These are phyloP conservation scores for Grapholita molesta DNA, from an alignment of 1,140 invertebrate species.

Conservation along the genomic window DNA sequence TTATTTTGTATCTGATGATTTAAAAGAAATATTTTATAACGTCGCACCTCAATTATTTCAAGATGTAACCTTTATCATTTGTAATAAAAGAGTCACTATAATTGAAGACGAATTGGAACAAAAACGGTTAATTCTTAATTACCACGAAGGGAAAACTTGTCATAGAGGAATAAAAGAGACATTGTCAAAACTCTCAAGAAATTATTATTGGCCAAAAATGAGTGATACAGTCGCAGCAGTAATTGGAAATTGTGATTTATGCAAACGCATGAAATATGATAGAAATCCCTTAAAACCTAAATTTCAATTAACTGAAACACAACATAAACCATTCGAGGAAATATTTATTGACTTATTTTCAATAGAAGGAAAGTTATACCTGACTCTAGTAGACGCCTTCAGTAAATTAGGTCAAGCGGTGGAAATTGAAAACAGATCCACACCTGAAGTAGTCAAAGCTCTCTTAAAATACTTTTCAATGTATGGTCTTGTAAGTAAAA, in stretches of 20 bases:
- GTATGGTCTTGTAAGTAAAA: constrained; percentile 1
- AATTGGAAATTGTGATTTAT: background rate
- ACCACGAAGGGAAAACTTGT: constrained; percentile 38
- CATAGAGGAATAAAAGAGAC: constrained; percentile 18
- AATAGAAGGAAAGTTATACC: constrained; percentile 7
- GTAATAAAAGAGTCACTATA: no score
- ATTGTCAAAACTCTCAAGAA: background rate
- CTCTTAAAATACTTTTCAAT: constrained; percentile 4
- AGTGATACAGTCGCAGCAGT: background rate
- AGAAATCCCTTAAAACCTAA: background rate
- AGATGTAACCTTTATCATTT: no score
- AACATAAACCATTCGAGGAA: no score
- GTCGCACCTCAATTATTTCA: no score
- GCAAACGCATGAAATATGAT: constrained; percentile 3
- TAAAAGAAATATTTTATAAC: no score
- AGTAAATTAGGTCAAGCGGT: constrained; percentile 4
- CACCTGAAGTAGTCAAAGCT: background rate
- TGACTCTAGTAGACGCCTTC: constrained; percentile 8
- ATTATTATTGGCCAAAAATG: constrained; percentile 14
- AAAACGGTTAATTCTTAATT: no score
- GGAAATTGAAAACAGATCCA: background rate
- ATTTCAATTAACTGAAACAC: no score
- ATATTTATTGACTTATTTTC: background rate
- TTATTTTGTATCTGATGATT: no score
- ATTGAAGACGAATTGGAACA: no score